Percentiles rank a stretch among this genome's conserved stretches.
Evolutionary conservation across 2,113 vertebrate genomes (phyloP).

Genomic region (Phyllopteryx taeniolatus): DNA sequence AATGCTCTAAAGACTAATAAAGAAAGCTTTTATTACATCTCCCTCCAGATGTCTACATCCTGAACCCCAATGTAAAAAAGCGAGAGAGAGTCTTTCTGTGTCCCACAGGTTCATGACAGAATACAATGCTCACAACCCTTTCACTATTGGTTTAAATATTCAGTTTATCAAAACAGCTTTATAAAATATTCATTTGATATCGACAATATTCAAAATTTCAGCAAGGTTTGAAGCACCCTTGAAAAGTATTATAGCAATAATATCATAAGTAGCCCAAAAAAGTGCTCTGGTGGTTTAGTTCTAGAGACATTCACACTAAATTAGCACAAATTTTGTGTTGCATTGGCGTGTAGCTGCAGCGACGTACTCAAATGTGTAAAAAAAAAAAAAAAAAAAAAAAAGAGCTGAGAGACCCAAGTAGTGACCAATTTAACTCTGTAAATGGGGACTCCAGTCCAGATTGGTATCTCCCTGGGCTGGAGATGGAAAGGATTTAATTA

Average conservation of each 20-base stretch:
- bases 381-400: slow-evolving; percentile 13
- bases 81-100: not conserved
- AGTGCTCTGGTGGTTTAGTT: not conserved
- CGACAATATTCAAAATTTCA: not conserved
- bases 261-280: not conserved
- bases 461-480: slow-evolving; percentile 49
- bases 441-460: slow-evolving; percentile 34
- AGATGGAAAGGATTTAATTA: slow-evolving; percentile 58
- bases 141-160: not conserved
- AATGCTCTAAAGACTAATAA: slow-evolving; percentile 38
- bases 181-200: not conserved
- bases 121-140: not conserved
- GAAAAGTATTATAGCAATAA: not conserved
- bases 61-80: not conserved
- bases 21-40: slow-evolving; percentile 25
- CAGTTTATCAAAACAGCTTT: not conserved
- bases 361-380: slow-evolving; percentile 7
- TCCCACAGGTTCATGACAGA: not conserved
- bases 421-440: slow-evolving; percentile 40
- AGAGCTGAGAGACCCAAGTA: not conserved
- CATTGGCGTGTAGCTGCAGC: not conserved
- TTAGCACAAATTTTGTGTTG: not conserved
- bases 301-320: not conserved
- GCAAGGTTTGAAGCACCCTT: not conserved
- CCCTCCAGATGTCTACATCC: slow-evolving; percentile 25